Percentiles rank a stretch among this genome's conserved stretches.
These are phyloP conservation scores for Bombycilla garrulus DNA, from an alignment of 2,113 vertebrate genomes.

Conservation along the genomic window DNA sequence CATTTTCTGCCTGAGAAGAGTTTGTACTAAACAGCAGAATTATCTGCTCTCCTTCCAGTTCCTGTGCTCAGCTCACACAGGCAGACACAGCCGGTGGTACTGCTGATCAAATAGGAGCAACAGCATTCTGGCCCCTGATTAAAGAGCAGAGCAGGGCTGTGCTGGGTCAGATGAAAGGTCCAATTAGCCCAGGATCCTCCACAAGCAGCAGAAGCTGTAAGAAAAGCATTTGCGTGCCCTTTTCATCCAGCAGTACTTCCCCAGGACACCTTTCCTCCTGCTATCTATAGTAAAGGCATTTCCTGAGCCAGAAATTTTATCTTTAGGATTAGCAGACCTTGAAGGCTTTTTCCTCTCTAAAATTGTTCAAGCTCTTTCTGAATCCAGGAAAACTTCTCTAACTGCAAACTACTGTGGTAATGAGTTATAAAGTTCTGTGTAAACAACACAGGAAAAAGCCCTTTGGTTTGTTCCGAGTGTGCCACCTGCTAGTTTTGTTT, in stretches of 20 bases:
- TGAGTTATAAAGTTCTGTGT: neutral
- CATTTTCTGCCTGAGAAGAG: neutral
- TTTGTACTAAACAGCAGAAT: neutral
- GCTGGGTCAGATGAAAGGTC: neutral
- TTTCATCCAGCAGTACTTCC: neutral
- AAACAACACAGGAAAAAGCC: neutral
- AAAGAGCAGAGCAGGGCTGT: neutral
- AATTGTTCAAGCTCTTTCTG: neutral
- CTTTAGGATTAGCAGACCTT: constrained; percentile 39
- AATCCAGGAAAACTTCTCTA: neutral
- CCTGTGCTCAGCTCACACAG: neutral
- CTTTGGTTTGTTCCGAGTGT: neutral
- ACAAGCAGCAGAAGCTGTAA: neutral
- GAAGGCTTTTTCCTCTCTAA: neutral
- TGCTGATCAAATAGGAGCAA: neutral
- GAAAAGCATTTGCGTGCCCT: neutral
- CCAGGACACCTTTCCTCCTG: constrained; percentile 5
- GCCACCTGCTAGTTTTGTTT: constrained; percentile 3
- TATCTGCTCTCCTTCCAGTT: neutral
- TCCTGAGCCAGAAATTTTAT: constrained; percentile 34
- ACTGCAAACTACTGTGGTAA: neutral
- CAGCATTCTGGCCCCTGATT: neutral
- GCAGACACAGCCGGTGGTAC: neutral
- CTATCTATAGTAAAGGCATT: constrained; percentile 16
- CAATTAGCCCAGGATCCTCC: neutral